Base-by-base conservation (phyloP, 2,888 invertebrate species). In the Salticus scenicus region DNA sequence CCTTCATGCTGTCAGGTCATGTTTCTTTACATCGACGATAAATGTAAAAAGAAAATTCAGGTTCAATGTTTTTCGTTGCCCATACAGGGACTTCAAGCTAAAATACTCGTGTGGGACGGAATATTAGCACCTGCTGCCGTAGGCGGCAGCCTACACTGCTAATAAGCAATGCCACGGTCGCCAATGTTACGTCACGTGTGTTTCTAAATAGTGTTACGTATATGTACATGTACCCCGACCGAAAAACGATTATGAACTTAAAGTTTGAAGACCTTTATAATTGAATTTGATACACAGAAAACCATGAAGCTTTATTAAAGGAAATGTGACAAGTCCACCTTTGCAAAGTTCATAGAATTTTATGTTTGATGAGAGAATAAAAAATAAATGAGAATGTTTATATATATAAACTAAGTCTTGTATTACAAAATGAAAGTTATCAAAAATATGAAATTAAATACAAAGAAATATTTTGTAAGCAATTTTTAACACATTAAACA, bases 91-190 rank as follows among this genome's bases (percentile, higher is more conserved):
- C 57, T 17, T 17, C 24, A 24, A 57, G 12, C 57, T 24, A 24
- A 12, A 57, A 24, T 57, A 57, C 24, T 24, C 57, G 57, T 24
- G 57, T 57, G 57, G 57, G 57, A 1, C 57, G 57, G 57, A 57
- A 24, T 57, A 24, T 17, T 57, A 17, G 57, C 57, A 57, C 57
- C 57, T 57, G 57, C 24, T 17, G 57, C 24, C 57, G 57, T 57
- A 57, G 57, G 57, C 24, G 24, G 20, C 57, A 8, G 14, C 57
- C 17, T 17, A 8, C 47, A 20, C 24, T 24, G 4, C 7, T 57
- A 20, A 57, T 24, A 57, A 8, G 57, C 57, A 57, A 57, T 57
- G 57, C 57, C 57, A 57, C 24, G 57, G 57, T 57, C 57, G 57
- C 57, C 57, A 57, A 24, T 57, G 57, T 57, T 57, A 57, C 57